Conservation (phyloP, 2,888 invertebrate genomes). For the Amaurobius ferox region DNA sequence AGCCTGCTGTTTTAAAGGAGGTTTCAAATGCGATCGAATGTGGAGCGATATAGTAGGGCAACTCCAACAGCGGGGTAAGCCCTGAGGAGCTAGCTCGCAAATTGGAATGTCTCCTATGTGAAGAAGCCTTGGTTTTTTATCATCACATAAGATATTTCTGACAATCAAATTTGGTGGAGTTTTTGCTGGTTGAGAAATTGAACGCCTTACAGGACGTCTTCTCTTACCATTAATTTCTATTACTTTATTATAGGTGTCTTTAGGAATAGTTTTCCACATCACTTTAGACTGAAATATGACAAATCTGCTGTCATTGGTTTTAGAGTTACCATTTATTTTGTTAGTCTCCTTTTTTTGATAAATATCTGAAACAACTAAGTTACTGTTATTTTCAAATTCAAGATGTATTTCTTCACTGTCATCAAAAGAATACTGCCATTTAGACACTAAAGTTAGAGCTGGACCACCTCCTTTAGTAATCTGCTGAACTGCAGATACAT, state of each 20-base stretch:
- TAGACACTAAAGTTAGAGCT: conserved; percentile 89
- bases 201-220: conserved; percentile 53
- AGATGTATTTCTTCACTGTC: conserved; percentile 95
- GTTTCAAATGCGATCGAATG: conserved; percentile 82
- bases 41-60: conserved; percentile 72
- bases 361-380: neutral
- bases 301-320: neutral
- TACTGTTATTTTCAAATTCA: conserved; percentile 84
- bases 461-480: conserved; percentile 90
- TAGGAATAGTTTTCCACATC: neutral
- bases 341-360: neutral
- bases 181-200: conserved; percentile 64
- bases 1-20: conserved; percentile 90
- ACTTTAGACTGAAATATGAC: neutral
- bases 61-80: conserved; percentile 73
- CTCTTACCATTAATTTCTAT: conserved; percentile 15
- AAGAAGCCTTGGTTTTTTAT: neutral
- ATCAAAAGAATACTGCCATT: conserved; percentile 97
- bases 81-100: conserved; percentile 32
- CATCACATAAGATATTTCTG: conserved; percentile 17
- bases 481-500: conserved; percentile 89
- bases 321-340: neutral
- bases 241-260: neutral
- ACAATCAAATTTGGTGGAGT: conserved; percentile 39
- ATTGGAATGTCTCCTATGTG: conserved; percentile 27